Percentiles rank a stretch among this genome's conserved stretches.
Conservation (phyloP, 2,888 invertebrate species). For the Plusia festucae region DNA sequence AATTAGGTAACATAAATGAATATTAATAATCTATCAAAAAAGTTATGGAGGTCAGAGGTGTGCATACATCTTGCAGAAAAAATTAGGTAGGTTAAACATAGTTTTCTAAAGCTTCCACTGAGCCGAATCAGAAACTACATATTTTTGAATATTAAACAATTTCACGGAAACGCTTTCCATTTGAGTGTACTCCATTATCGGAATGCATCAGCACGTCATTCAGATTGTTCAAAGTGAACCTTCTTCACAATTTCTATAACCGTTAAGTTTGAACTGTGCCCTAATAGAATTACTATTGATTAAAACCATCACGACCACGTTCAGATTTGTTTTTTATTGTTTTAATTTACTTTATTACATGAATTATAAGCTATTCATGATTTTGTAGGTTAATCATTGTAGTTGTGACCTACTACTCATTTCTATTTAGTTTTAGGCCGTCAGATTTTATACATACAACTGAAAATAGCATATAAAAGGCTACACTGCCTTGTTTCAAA, state of each 20-base stretch:
- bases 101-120: too few species aligned
- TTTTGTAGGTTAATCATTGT: constrained; percentile 49
- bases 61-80: too few species aligned
- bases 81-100: too few species aligned
- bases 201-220: not conserved
- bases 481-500: not conserved
- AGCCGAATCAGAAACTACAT: too few species aligned
- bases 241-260: constrained; percentile 16
- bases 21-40: too few species aligned
- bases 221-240: not conserved
- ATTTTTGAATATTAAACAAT: too few species aligned
- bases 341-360: constrained; percentile 49
- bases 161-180: too few species aligned
- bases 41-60: too few species aligned
- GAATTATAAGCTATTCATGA: constrained; percentile 48
- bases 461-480: not conserved
- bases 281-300: constrained; percentile 53
- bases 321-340: constrained; percentile 47
- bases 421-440: constrained; percentile 18
- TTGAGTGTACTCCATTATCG: too few species aligned
- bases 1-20: too few species aligned
- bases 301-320: constrained; percentile 58
- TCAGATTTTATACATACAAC: constrained; percentile 5
- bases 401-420: constrained; percentile 30
- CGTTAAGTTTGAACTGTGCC: constrained; percentile 48